Evolutionary conservation across 2,888 invertebrate genomes (phyloP).

Genomic region (Bruchidius siliquastri): DNA sequence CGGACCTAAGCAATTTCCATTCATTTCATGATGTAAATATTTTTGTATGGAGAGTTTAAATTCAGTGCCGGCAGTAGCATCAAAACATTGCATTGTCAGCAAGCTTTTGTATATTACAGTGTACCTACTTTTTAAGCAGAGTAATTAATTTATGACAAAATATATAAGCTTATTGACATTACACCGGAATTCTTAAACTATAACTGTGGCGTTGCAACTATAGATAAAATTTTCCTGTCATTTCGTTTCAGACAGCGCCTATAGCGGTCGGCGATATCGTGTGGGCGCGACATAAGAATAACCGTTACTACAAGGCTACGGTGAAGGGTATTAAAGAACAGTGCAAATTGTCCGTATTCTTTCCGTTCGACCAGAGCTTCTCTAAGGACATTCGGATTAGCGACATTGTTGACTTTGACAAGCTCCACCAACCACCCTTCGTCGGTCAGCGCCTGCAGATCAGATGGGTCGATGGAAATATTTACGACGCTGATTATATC

Average conservation of each 20-base stretch:
- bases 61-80: too few species aligned
- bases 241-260: not conserved
- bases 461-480: constrained; percentile 53
- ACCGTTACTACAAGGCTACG: constrained; percentile 55
- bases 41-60: too few species aligned
- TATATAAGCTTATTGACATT: too few species aligned
- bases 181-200: too few species aligned
- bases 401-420: constrained; percentile 48
- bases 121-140: too few species aligned
- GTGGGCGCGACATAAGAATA: constrained; percentile 59
- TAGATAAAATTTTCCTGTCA: too few species aligned
- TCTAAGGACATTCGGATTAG: constrained; percentile 55
- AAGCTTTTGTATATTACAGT: too few species aligned
- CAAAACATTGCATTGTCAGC: too few species aligned
- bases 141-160: too few species aligned
- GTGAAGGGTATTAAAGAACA: constrained; percentile 49
- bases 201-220: too few species aligned
- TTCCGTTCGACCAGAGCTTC: constrained; percentile 58
- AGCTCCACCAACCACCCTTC: constrained; percentile 41
- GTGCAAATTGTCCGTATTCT: constrained; percentile 56
- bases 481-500: constrained; percentile 49
- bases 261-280: constrained; percentile 44
- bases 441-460: constrained; percentile 51
- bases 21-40: too few species aligned
- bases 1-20: too few species aligned